A percentile compares a stretch with the other conserved stretches of the same genome.
These are phyloP conservation scores for Leptopilina drosophilae DNA, from an alignment of 2,888 invertebrate species.

Conservation along the genomic window DNA sequence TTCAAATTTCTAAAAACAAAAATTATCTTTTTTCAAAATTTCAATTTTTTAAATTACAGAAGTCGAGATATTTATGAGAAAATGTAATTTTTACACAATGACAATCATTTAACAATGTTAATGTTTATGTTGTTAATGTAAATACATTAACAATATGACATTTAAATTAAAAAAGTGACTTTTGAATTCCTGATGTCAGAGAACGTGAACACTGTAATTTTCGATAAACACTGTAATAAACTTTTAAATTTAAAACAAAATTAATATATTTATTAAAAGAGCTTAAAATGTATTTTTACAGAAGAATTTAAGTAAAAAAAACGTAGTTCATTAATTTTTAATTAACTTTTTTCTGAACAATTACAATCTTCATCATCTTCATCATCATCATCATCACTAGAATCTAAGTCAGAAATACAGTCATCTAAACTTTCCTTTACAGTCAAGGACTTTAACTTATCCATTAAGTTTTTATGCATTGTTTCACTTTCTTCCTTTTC, in stretches of 20 bases:
- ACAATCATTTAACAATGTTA: too few species aligned
- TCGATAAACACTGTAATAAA: neutral
- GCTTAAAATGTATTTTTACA: too few species aligned
- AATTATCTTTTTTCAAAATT: too few species aligned
- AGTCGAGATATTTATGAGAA: too few species aligned
- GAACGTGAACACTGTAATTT: neutral
- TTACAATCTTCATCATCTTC: conserved; percentile 8
- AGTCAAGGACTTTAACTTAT: conserved; percentile 61
- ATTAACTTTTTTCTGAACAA: conserved; percentile 8
- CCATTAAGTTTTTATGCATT: conserved; percentile 60
- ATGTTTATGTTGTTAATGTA: too few species aligned
- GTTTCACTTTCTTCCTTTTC: conserved; percentile 43
- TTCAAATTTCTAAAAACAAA: too few species aligned
- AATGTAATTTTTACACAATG: too few species aligned
- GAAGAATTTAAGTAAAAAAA: too few species aligned
- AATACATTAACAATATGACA: too few species aligned
- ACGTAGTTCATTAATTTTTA: neutral
- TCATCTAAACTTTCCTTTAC: conserved; percentile 49
- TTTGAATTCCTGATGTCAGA: too few species aligned
- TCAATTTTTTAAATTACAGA: too few species aligned
- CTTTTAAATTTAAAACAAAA: neutral
- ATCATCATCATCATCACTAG: neutral
- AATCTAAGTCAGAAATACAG: conserved; percentile 10
- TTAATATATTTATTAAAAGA: neutral
- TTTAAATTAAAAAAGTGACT: too few species aligned